A percentile compares a stretch with the other conserved stretches of the same genome.
Evolutionary conservation across 2,797 vertebrate genomes (phyloP).

Genomic region (Artibeus lituratus): DNA sequence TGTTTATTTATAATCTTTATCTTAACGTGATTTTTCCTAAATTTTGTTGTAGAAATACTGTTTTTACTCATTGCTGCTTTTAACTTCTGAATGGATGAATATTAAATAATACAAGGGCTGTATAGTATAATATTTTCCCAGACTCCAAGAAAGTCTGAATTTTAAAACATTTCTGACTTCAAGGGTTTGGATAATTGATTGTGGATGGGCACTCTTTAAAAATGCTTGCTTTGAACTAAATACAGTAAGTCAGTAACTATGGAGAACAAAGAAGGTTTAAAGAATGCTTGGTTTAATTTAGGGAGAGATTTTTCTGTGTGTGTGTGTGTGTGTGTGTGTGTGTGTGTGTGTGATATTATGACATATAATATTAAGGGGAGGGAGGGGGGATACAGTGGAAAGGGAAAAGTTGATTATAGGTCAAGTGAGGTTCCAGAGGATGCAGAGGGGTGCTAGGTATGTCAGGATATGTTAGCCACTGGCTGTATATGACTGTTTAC

Average conservation of each 20-base stretch:
- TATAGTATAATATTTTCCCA: background rate
- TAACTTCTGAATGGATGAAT: background rate
- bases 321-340: background rate
- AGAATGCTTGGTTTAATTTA: background rate
- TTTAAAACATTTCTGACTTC: constrained; percentile 4
- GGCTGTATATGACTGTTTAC: background rate
- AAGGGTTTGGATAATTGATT: background rate
- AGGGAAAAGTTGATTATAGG: background rate
- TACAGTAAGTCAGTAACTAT: background rate
- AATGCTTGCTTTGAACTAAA: background rate
- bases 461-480: background rate
- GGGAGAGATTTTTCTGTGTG: background rate
- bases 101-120: background rate
- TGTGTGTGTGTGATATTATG: background rate
- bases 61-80: background rate
- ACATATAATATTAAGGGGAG: background rate
- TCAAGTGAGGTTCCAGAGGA: background rate
- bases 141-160: background rate
- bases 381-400: background rate
- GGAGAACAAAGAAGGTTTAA: background rate
- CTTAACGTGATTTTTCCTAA: background rate
- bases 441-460: background rate
- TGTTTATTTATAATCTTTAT: background rate
- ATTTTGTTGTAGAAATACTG: constrained; percentile 13
- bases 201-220: background rate